Conservation (phyloP, 2,888 invertebrate genomes). For the Agonopterix alstromeriana region DNA sequence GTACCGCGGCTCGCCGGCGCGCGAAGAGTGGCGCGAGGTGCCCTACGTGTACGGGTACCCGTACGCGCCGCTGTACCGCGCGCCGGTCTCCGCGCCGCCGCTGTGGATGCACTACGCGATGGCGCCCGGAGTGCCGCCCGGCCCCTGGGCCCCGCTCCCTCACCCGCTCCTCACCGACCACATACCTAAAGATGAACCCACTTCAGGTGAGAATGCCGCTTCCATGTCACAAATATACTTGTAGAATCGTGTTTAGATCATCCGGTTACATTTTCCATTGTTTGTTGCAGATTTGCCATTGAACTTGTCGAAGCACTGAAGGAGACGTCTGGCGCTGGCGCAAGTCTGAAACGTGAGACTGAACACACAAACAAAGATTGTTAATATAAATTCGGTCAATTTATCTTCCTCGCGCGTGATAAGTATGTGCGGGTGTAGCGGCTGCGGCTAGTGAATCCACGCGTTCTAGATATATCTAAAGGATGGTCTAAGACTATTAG, state of each 20-base stretch:
- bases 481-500: conserved; percentile 20
- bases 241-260: neutral
- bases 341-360: conserved; percentile 43
- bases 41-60: conserved; percentile 56
- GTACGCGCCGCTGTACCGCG: conserved; percentile 60
- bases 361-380: conserved; percentile 31
- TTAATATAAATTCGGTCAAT: conserved; percentile 19
- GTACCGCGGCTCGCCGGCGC: conserved; percentile 26
- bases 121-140: conserved; percentile 60
- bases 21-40: conserved; percentile 49
- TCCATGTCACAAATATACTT: neutral
- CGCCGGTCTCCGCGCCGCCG: conserved; percentile 44
- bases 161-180: conserved; percentile 66
- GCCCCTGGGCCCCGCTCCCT: conserved; percentile 73
- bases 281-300: conserved; percentile 88
- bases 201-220: conserved; percentile 58
- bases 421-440: conserved; percentile 12
- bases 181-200: conserved; percentile 76
- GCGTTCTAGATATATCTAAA: conserved; percentile 14
- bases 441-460: conserved; percentile 10
- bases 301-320: conserved; percentile 90
- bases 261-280: neutral
- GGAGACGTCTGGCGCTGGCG: conserved; percentile 30
- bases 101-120: conserved; percentile 67
- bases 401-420: conserved; percentile 12